Conservation (phyloP, 2,113 vertebrate genomes). For the Antechinus stuartii region DNA sequence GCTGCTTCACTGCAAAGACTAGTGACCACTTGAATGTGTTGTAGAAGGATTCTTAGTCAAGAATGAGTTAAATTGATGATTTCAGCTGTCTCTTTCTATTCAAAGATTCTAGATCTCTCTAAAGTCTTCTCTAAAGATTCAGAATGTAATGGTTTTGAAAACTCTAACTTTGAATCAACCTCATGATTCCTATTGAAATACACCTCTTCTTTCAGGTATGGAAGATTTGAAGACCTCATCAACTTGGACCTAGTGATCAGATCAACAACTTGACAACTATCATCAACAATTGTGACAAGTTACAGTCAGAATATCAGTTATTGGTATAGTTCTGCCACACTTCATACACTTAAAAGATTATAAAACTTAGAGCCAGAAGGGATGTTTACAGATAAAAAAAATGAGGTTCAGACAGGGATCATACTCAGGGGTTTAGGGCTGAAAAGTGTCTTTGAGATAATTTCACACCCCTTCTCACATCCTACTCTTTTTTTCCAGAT, state of each 20-base stretch:
- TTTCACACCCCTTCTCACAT: background rate
- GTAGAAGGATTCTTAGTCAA: background rate
- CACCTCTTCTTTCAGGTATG: background rate
- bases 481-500: background rate
- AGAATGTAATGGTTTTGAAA: background rate
- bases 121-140: background rate
- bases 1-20: background rate
- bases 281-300: background rate
- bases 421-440: background rate
- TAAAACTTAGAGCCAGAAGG: background rate
- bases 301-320: background rate
- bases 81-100: background rate
- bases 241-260: background rate
- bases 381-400: background rate
- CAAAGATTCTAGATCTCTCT: background rate
- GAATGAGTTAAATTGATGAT: background rate
- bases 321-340: background rate
- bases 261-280: too few species aligned
- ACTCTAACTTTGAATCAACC: background rate
- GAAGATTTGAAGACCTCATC: background rate
- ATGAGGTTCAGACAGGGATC: background rate
- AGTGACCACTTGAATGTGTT: background rate
- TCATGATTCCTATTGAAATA: background rate
- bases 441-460: background rate
- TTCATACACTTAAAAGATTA: background rate